Percentiles rank a stretch among this genome's conserved stretches.
These are phyloP conservation scores for Melopsittacus undulatus DNA, from an alignment of 2,797 vertebrate species.

Conservation along the genomic window DNA sequence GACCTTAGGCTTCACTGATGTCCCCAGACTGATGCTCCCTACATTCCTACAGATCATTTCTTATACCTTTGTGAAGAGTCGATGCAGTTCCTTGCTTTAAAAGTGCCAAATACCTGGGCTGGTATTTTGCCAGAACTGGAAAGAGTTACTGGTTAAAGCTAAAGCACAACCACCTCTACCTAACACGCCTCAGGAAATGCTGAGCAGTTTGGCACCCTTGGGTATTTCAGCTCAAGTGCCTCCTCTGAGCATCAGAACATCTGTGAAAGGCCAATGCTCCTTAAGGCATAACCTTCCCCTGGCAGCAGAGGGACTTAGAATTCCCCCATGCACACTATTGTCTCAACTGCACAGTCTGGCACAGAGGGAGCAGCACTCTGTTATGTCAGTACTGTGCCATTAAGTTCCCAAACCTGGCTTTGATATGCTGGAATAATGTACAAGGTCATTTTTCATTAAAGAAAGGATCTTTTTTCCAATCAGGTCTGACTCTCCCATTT, in stretches of 20 bases:
- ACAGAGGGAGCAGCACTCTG: background rate
- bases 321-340: background rate
- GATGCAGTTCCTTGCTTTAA: background rate
- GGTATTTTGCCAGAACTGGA: background rate
- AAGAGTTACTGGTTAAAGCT: background rate
- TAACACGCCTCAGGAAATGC: background rate
- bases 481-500: background rate
- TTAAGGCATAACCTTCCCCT: background rate
- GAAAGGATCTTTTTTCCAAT: background rate
- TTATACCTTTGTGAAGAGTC: background rate
- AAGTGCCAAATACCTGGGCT: background rate
- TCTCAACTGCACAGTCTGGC: background rate
- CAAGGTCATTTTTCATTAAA: background rate
- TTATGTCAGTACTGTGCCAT: background rate
- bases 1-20: accelerated
- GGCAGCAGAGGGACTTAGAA: background rate
- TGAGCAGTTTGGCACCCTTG: background rate
- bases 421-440: background rate
- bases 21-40: background rate
- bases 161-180: background rate
- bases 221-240: background rate
- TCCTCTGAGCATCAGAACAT: background rate
- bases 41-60: background rate
- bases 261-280: background rate
- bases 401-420: background rate